Evolutionary conservation across 1,140 invertebrate species (phyloP).

Genomic region (Camponotus vicinus): DNA sequence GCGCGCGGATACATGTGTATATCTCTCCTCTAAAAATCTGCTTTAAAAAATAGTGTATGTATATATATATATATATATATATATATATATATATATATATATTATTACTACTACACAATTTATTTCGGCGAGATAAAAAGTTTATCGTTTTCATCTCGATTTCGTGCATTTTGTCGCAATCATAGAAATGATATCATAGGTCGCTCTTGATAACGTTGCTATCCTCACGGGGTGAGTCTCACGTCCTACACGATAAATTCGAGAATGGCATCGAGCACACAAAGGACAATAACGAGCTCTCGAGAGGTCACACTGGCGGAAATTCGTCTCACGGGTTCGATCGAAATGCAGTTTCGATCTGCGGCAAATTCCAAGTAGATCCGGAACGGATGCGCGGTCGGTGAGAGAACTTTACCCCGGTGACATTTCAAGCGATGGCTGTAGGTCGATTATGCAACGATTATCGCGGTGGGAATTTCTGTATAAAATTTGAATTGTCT

Average conservation of each 20-base stretch:
- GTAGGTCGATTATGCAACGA: conserved; percentile 49
- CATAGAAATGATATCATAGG: neutral
- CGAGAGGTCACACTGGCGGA: conserved; percentile 28
- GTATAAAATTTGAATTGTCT: conserved; percentile 23
- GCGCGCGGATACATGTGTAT: too few relatives aligned
- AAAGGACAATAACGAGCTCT: conserved; percentile 56
- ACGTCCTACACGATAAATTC: conserved; percentile 33
- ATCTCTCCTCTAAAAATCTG: neutral
- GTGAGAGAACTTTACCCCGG: conserved; percentile 13
- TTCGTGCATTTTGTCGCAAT: neutral
- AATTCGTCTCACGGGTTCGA: conserved; percentile 41
- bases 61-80: neutral
- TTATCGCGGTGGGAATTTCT: conserved; percentile 47
- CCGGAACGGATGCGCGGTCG: conserved; percentile 42
- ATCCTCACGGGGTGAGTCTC: neutral
- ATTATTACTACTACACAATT: too few relatives aligned
- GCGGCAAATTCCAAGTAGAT: conserved; percentile 46
- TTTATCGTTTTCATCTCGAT: conserved; percentile 12
- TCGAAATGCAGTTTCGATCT: conserved; percentile 57
- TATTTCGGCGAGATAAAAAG: neutral
- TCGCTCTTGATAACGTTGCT: neutral
- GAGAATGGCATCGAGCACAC: conserved; percentile 16
- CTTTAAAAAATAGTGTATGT: too few relatives aligned
- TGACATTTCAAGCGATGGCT: conserved; percentile 40
- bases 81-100: neutral